Evolutionary conservation across 2,113 vertebrate species (phyloP), one percentile per base, ranked within the genome.

Genomic region (Zosterops japonicus): DNA sequence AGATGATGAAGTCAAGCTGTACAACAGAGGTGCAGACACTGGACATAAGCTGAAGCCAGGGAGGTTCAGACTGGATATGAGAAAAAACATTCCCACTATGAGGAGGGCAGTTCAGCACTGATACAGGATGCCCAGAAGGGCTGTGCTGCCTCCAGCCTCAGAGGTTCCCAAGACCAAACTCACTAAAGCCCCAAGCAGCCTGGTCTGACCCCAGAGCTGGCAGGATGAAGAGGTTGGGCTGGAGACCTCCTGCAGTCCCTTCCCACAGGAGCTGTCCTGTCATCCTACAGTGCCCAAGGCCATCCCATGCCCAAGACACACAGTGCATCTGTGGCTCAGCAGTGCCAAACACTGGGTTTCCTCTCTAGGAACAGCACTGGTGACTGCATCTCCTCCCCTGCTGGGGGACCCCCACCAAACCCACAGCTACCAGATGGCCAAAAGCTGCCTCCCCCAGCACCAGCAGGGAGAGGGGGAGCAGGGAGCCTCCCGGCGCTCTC

Each of bases 371-470:
- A 88, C 52, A 74, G 47, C 39, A 39, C 33, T n/a, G 47, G 35
- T 39, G 55, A 47, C 12, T 65, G 39, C 64, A 69, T 35, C 69
- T 91, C 77, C 81, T 72, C 82, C 92, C 92, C 78, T 74, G 79
- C 82, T 83, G 67, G 23, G 76, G 68, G 88, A 95, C 85, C 94
- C 75, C 87, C 93, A 90, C 56, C 52, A 83, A 90, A 79, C 70
- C 82, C 92, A 60, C 92, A 94, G 85, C 83, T 83, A 56, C 85
- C 94, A 96, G 79, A 93, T 94, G 94, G 82, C 79, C 5, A 11
- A 93, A 92, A 97, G 90, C 79, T 96, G 83, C 92, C 85, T 70
- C 35, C 47, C 13, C 17, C 60, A 83, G 52, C 64, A 29, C 29
- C 25, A 81, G 63, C 67, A 81, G 82, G 42, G 77, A 36, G 47